phyloP scores from a whole-genome alignment of 2,113 vertebrate genomes.

The Lasiurus borealis region DNA sequence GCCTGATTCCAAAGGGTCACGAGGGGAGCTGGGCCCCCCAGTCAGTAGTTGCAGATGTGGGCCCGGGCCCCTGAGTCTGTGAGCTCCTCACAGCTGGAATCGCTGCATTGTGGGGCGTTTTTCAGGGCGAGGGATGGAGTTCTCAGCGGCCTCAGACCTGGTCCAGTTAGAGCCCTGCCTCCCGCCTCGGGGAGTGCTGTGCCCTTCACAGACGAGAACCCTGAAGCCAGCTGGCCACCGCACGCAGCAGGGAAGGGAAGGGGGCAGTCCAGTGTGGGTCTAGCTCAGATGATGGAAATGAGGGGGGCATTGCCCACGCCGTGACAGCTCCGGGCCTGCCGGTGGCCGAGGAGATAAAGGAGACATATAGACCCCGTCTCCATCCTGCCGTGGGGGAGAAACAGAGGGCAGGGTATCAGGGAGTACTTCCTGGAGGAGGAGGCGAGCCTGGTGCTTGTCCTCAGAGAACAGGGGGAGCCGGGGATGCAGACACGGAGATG shows the following conservation, averaged over 20 bases:
- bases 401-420: background rate
- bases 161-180: background rate
- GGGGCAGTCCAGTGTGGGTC: background rate
- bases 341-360: background rate
- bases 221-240: accelerated
- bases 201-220: background rate
- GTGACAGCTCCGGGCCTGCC: background rate
- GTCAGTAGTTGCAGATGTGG: background rate
- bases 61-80: accelerated
- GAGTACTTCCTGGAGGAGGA: conserved; percentile 44
- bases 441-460: background rate
- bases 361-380: accelerated
- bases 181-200: background rate
- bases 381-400: background rate
- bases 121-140: accelerated
- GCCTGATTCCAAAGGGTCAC: too few species aligned
- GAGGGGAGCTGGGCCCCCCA: background rate
- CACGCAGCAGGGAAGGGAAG: background rate
- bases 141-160: background rate
- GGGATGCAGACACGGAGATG: background rate
- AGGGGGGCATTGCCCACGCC: accelerated
- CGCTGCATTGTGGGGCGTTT: accelerated
- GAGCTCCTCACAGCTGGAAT: accelerated
- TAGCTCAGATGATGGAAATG: background rate
- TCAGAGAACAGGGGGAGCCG: background rate